Evolutionary conservation across 2,888 invertebrate genomes (phyloP).

Genomic region (Platycheirus albimanus): DNA sequence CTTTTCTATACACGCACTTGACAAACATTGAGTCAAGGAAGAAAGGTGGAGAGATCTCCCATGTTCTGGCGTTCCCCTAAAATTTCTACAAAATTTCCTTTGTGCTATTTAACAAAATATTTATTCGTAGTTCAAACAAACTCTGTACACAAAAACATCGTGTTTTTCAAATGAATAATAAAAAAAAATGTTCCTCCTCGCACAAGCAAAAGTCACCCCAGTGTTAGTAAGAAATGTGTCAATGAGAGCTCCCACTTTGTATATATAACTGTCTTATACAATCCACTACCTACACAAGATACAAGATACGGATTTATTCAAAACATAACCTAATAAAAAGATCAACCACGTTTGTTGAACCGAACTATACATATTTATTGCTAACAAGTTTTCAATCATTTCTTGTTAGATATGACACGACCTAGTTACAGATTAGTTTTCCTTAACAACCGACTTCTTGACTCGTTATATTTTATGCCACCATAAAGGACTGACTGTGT

Average conservation of each 20-base stretch:
- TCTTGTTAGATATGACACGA: neutral
- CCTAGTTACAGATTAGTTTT: slow-evolving; percentile 13
- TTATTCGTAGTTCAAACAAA: neutral
- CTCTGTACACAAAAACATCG: no score
- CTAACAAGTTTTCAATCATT: slow-evolving; percentile 4
- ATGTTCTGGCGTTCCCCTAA: neutral
- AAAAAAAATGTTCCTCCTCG: neutral
- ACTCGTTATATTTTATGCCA: neutral
- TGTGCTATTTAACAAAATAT: neutral
- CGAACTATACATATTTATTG: neutral
- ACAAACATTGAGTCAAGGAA: neutral
- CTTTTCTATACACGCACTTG: neutral
- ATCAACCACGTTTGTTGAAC: slow-evolving; percentile 1
- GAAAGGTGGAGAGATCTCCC: neutral
- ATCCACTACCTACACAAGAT: no score
- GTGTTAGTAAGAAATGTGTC: no score
- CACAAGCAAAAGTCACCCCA: no score
- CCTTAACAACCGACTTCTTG: no score
- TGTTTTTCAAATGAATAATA: no score
- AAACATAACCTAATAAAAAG: neutral
- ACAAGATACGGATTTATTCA: neutral
- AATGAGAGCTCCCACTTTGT: neutral
- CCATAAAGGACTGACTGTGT: neutral
- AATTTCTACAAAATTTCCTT: neutral
- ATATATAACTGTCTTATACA: neutral